phyloP scores from a whole-genome alignment of 2,797 vertebrate genomes.

The Scomberomorus guttatus region DNA sequence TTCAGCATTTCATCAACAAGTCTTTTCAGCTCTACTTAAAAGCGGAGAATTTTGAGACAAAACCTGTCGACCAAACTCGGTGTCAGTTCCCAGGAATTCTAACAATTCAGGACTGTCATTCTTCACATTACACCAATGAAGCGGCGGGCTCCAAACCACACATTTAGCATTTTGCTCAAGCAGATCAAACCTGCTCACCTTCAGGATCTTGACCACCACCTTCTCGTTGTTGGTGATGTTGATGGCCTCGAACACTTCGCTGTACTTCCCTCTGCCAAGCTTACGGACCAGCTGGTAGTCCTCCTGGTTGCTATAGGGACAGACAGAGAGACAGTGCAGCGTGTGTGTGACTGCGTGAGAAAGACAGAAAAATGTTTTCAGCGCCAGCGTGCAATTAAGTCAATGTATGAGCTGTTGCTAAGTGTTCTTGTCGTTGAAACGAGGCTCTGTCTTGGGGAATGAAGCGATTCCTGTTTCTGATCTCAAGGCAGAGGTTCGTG shows the following conservation, averaged over 20 bases:
- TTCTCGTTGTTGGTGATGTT: conserved; percentile 99
- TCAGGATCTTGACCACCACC: conserved; percentile 98
- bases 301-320: conserved; percentile 94
- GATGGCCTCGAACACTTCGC: conserved; percentile 99
- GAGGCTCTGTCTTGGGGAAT: background rate
- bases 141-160: background rate
- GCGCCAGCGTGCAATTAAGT: background rate
- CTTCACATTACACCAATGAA: background rate
- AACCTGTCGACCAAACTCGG: background rate
- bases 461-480: conserved; percentile 10
- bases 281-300: conserved; percentile 99
- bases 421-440: background rate
- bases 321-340: conserved; percentile 46
- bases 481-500: conserved; percentile 1
- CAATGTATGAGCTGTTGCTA: background rate
- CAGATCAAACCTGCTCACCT: conserved; percentile 86
- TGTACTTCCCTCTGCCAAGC: conserved; percentile 98
- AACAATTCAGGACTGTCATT: background rate
- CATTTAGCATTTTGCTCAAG: background rate
- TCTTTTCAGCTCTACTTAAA: background rate
- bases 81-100: background rate
- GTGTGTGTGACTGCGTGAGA: conserved; percentile 28
- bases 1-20: too few relatives aligned
- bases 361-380: conserved; percentile 1
- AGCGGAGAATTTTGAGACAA: background rate